phyloP scores from a whole-genome alignment of 1,140 invertebrate species.

The Homarus americanus region DNA sequence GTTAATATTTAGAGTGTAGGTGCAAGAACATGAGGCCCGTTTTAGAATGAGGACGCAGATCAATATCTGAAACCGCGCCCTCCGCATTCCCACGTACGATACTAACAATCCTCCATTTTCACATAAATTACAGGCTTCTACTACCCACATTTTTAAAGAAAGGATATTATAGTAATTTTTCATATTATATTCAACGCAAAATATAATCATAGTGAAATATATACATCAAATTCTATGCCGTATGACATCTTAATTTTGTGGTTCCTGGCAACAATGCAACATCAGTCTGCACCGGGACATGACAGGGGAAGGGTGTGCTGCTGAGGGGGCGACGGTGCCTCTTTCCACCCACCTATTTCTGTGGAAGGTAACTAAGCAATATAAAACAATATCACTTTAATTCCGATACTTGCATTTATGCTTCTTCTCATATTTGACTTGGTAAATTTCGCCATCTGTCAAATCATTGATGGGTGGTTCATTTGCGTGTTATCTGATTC shows the following conservation, averaged over 20 bases:
- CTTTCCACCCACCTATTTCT: background rate
- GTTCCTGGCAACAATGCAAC: conserved; percentile 26
- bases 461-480: no score
- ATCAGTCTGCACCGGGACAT: conserved; percentile 7
- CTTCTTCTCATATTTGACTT: no score
- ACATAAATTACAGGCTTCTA: background rate
- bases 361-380: background rate
- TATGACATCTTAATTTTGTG: conserved; percentile 21
- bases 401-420: no score
- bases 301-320: background rate
- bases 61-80: conserved; percentile 2
- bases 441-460: no score
- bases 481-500: no score
- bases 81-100: conserved; percentile 13
- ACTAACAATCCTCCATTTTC: background rate
- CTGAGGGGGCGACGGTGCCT: background rate
- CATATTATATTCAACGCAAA: background rate
- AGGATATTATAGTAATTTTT: background rate
- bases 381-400: no score
- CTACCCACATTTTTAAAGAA: background rate
- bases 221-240: background rate
- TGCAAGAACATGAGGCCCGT: background rate
- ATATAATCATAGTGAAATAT: background rate
- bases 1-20: background rate
- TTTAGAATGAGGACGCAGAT: background rate